Conservation (phyloP, 2,113 vertebrate genomes). For the Sylvietta virens region DNA sequence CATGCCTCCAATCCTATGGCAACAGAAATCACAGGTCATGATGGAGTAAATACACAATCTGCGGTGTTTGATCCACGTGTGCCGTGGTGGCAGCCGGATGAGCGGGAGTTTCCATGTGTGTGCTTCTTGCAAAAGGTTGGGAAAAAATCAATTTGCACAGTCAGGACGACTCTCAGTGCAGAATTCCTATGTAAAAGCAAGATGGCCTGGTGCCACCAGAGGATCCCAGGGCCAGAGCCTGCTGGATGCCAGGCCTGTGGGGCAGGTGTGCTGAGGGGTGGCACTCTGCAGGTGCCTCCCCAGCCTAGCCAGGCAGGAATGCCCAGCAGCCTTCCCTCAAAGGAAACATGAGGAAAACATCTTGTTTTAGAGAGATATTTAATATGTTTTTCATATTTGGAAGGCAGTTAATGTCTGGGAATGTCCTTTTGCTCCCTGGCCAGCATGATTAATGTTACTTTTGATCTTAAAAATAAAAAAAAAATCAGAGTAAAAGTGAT, state of each 20-base stretch:
- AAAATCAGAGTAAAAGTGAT: slow-evolving; percentile 65
- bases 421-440: slow-evolving; percentile 70
- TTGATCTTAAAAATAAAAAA: not conserved
- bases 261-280: not conserved
- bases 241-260: not conserved
- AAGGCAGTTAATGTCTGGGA: slow-evolving; percentile 69
- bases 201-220: fast-evolving
- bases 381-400: slow-evolving; percentile 75
- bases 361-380: slow-evolving; percentile 67
- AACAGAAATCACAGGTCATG: not conserved
- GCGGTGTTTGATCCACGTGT: not conserved
- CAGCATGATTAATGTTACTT: slow-evolving; percentile 56
- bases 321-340: slow-evolving; percentile 20
- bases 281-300: not conserved
- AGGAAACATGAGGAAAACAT: slow-evolving; percentile 73
- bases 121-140: not conserved
- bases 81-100: not conserved
- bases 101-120: not conserved
- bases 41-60: not conserved
- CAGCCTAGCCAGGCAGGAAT: not conserved
- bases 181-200: fast-evolving
- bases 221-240: not conserved
- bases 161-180: fast-evolving
- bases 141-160: not conserved
- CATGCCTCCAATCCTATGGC: not conserved